Percentiles rank a stretch among this genome's conserved stretches.
Evolutionary conservation across 2,113 vertebrate species (phyloP).

Genomic region (Coregonus clupeaformis): DNA sequence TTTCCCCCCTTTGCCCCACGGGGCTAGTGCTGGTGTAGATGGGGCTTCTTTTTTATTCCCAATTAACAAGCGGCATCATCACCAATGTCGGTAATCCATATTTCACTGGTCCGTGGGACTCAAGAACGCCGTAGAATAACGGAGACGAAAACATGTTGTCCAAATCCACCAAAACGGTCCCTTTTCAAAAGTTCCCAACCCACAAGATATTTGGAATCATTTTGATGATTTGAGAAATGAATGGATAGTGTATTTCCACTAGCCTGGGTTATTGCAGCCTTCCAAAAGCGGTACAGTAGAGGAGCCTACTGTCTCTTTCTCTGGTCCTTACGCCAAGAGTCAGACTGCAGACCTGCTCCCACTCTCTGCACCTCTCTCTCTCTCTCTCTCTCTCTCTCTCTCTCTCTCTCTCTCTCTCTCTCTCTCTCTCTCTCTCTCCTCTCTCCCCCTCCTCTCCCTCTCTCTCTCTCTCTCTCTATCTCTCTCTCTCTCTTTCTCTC

Average conservation of each 20-base stretch:
- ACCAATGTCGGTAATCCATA: constrained; percentile 61
- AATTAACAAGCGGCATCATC: constrained; percentile 40
- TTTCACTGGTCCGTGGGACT: constrained; percentile 42
- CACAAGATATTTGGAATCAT: constrained; percentile 34
- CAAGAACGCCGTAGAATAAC: constrained; percentile 17
- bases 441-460: too few relatives aligned
- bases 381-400: not conserved
- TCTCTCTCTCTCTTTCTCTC: too few relatives aligned
- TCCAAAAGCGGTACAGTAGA: too few relatives aligned
- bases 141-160: constrained; percentile 41
- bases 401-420: too few relatives aligned
- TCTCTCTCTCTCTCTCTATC: too few relatives aligned
- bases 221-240: constrained; percentile 33
- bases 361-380: constrained; percentile 53
- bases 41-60: constrained; percentile 49
- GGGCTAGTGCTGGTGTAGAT: constrained; percentile 29
- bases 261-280: constrained; percentile 37
- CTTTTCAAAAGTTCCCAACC: constrained; percentile 62
- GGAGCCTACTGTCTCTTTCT: constrained; percentile 31
- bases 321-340: constrained; percentile 63
- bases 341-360: constrained; percentile 71
- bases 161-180: constrained; percentile 42
- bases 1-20: constrained; percentile 17
- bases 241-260: constrained; percentile 36
- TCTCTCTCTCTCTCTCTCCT: too few relatives aligned